Evolutionary conservation across 2,888 invertebrate species (phyloP).

Genomic region (Leptarthrus brevirostris): DNA sequence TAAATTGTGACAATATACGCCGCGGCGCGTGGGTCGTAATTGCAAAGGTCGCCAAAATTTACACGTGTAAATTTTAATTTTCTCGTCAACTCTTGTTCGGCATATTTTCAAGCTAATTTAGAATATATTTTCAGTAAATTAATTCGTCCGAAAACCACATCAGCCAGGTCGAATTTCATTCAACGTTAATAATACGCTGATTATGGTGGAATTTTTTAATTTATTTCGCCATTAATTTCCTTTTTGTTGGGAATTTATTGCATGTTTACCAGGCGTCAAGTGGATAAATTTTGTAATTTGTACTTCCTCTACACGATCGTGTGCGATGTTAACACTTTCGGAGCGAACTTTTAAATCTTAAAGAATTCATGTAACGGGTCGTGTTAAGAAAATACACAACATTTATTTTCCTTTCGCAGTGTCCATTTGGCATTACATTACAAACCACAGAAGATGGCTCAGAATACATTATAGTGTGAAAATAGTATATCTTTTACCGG

Average conservation of each 20-base stretch:
- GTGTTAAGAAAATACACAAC: conserved; percentile 29
- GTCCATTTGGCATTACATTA: conserved; percentile 46
- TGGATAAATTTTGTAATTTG: conserved; percentile 32
- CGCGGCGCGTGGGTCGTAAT: background rate
- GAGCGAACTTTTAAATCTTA: conserved; percentile 24
- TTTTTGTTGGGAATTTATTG: conserved; percentile 9
- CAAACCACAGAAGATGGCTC: conserved; percentile 29
- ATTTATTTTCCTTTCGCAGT: conserved; percentile 34
- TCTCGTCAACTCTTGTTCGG: background rate
- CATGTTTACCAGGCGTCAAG: background rate
- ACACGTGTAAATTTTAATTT: background rate
- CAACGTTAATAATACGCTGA: no score
- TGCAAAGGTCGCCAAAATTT: background rate
- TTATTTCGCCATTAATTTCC: background rate
- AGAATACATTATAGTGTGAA: conserved; percentile 39
- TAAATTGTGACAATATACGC: background rate
- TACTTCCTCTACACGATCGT: background rate
- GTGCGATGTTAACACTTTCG: conserved; percentile 2
- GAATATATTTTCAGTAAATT: background rate
- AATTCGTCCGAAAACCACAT: background rate
- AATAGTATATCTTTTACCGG: conserved; percentile 38
- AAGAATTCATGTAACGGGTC: conserved; percentile 17
- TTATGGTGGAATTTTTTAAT: background rate
- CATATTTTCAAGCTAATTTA: background rate
- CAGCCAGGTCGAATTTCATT: background rate